Base-by-base conservation (phyloP, 2,888 invertebrate genomes). In the Acanthococcus lagerstroemiae region DNA sequence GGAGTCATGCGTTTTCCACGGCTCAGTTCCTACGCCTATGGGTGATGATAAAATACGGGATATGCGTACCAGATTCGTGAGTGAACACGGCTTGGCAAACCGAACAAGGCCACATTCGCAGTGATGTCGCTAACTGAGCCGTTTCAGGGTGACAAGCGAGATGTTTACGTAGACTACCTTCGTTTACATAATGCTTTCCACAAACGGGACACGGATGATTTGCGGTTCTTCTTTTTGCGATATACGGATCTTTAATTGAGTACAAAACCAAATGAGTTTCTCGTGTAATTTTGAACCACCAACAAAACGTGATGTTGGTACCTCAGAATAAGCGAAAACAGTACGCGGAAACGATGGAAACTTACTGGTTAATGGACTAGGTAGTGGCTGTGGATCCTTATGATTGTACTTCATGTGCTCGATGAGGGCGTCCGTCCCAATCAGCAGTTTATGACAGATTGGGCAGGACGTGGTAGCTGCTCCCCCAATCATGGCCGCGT, bases 401-500 rank as follows among this genome's bases (percentile, higher is more conserved):
- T 94, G 94, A 65, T 90, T 88, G 77, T 90, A 89, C 80, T 93
- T 93, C 93, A 94, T 93, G 78, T 94, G 94, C 78, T 94, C 93
- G 83, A 94, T 91, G 69, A 94, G 84, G 67, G 91, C 90, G 79
- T 94, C 93, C 71, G 90, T 90, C 72, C 91, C 91, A 74, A 93
- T 85, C 80, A 93, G 91, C 76, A 93, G 86, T 81, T 94, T 93
- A 82, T 93, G 92, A 81, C 93, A 94, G 73, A 93, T 85, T 60
- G 93, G 92, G 79, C 94, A 94, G 72, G 90, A 88, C 69, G 91
- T 90, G 70, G 92, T 90, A 75, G 90, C 89, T 71, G 92, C 91
- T 73, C 92, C 92, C 76, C 86, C 86, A 81, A 90, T 87, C 76
- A 93, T 84, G 75, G 92, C 92, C 73, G 89, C 89, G 81, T 93